Percentiles rank a stretch among this genome's conserved stretches.
These are phyloP conservation scores for Eptatretus burgeri DNA, from an alignment of 2,113 vertebrate species.

Conservation along the genomic window DNA sequence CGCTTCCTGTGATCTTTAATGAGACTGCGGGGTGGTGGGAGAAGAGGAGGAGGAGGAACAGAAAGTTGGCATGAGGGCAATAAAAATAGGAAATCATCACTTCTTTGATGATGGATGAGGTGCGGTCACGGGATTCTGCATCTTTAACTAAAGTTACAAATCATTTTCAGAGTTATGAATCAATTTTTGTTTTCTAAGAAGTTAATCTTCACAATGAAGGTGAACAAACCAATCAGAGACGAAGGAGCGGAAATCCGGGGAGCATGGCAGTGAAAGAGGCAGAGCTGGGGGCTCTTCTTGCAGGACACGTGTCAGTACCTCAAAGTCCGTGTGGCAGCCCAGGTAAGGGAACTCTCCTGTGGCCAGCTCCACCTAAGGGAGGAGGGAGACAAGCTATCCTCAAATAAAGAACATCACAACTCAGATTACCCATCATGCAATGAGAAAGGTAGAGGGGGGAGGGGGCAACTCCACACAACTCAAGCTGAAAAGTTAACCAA, in stretches of 20 bases:
- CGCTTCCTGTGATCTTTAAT: constrained; percentile 98
- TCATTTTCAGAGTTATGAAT: no score
- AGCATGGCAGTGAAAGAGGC: constrained; percentile 61
- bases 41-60: neutral
- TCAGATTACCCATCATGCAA: no score
- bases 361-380: constrained; percentile 47
- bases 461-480: neutral
- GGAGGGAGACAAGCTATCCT: neutral
- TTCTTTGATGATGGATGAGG: neutral
- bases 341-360: constrained; percentile 82
- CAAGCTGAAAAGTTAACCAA: neutral
- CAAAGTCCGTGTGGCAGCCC: constrained; percentile 83
- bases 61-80: neutral
- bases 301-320: constrained; percentile 84
- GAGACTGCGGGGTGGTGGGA: constrained; percentile 23
- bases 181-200: no score
- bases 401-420: neutral
- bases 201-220: no score
- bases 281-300: constrained; percentile 70
- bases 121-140: neutral
- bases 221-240: constrained; percentile 63
- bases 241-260: constrained; percentile 70
- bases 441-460: neutral
- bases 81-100: neutral
- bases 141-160: neutral